Evolutionary conservation across 2,888 invertebrate species (phyloP).

Genomic region (Acrobasis suavella): DNA sequence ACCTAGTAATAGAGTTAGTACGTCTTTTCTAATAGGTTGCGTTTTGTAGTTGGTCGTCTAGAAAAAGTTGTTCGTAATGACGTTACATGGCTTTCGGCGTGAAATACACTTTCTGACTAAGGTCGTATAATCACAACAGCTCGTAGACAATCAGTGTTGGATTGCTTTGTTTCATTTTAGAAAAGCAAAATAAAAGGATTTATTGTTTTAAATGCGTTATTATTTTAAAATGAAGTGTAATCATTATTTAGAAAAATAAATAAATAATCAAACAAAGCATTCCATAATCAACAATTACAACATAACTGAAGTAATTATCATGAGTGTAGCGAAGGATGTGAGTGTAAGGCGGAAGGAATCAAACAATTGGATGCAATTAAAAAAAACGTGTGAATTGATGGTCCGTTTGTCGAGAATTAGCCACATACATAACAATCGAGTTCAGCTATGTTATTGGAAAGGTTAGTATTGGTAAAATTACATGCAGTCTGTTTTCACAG

Average conservation of each 20-base stretch:
- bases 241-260: too few relatives aligned
- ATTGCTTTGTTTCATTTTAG: slow-evolving; percentile 35
- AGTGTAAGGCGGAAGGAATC: slow-evolving; percentile 32
- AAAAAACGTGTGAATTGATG: slow-evolving; percentile 39
- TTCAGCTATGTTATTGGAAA: slow-evolving; percentile 69
- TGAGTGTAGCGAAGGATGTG: slow-evolving; percentile 57
- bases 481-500: slow-evolving; percentile 12
- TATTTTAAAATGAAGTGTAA: slow-evolving; percentile 7
- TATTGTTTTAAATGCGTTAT: slow-evolving; percentile 15
- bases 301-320: slow-evolving; percentile 80
- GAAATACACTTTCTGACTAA: not conserved
- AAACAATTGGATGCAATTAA: slow-evolving; percentile 19
- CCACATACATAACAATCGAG: slow-evolving; percentile 77
- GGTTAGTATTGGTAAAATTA: slow-evolving; percentile 12
- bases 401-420: slow-evolving; percentile 74
- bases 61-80: not conserved
- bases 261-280: slow-evolving; percentile 50
- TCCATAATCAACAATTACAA: slow-evolving; percentile 41
- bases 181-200: slow-evolving; percentile 6
- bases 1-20: too few relatives aligned
- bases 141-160: slow-evolving; percentile 20
- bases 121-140: slow-evolving; percentile 38
- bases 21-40: too few relatives aligned
- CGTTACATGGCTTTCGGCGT: not conserved
- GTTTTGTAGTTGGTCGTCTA: too few relatives aligned